These are phyloP conservation scores for Odontophorus gujanensis DNA, from an alignment of 2,113 vertebrate genomes.

Conservation along the genomic window DNA sequence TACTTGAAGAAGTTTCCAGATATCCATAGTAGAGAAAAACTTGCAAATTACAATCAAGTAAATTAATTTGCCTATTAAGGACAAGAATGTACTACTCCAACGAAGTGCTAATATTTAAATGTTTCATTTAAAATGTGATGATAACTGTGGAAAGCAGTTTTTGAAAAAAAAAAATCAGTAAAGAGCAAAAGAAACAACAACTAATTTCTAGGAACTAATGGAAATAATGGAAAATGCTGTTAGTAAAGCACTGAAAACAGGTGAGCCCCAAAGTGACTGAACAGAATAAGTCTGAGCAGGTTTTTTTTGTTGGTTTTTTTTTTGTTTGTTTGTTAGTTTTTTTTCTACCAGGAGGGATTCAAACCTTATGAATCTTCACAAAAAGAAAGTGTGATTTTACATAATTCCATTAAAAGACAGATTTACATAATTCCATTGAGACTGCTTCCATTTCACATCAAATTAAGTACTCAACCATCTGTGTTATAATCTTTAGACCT, in stretches of 20 bases:
- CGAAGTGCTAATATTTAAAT: neutral
- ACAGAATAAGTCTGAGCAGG: neutral
- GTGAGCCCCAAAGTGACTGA: neutral
- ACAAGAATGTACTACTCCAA: neutral
- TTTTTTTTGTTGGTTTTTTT: neutral
- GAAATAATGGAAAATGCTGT: neutral
- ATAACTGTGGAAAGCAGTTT: neutral
- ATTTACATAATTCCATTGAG: neutral
- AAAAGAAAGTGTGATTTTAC: neutral
- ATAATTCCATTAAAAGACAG: neutral
- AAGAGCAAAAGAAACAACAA: neutral
- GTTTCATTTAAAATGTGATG: neutral
- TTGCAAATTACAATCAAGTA: neutral
- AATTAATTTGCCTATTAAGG: neutral
- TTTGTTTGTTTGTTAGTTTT: neutral
- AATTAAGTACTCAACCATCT: neutral
- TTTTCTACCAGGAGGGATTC: neutral
- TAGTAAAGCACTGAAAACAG: neutral
- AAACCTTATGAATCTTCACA: neutral
- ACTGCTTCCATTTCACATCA: neutral
- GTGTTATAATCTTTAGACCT: neutral
- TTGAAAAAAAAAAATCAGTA: neutral
- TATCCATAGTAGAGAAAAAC: neutral
- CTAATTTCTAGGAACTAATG: neutral
- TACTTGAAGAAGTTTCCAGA: conserved; percentile 5